Evolutionary conservation across 2,797 vertebrate genomes (phyloP), one percentile per base, ranked within the genome.

Genomic region (Champsocephalus esox): DNA sequence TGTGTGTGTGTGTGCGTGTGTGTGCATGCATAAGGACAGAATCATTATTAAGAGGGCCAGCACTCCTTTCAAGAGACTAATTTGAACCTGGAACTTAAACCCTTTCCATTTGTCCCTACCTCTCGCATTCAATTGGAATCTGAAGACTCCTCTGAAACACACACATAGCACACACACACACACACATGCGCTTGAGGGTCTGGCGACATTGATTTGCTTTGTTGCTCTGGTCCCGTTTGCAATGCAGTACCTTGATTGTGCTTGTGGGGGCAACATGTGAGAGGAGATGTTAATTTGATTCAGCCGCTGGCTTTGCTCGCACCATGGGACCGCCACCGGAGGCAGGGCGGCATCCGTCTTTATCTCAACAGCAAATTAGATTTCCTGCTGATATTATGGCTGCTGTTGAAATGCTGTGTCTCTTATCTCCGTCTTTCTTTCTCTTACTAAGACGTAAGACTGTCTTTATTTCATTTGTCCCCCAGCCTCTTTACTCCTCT

Each of bases 201-300:
- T 54, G n/a, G 60, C 12, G 1, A 44, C 79, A 82, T 69, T 86
- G 86, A 88, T 89, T 85, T 86, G 78, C 76, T 83, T 64, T 75
- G 79, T 77, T 85, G 79, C 78, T 81, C 67, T 71, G 75, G 57
- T 87, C 77, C 87, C 83, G 73, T 87, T 87, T 89, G 79, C 59
- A 73, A 80, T 88, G 82, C 88, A 72, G 78, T 46, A 48, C 72
- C 81, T 87, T 83, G 74, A 86, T 88, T 83, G 78, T 64, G 83
- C 78, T 87, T 51, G 72, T 80, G 73, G 80, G 77, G 75, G 86
- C 81, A 77, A 7, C 17, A 21, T 76, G 77, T 87, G 75, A 77
- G 74, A 75, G 63, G 83, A 86, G 77, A 89, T 87, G 80, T 75
- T 87, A 52, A 86, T 89, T 85, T 82, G 70, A 89, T 89, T 84